A percentile compares a stretch with the other conserved stretches of the same genome.
Conservation (phyloP, 2,888 invertebrate species). For the Parnassius glacialis region DNA sequence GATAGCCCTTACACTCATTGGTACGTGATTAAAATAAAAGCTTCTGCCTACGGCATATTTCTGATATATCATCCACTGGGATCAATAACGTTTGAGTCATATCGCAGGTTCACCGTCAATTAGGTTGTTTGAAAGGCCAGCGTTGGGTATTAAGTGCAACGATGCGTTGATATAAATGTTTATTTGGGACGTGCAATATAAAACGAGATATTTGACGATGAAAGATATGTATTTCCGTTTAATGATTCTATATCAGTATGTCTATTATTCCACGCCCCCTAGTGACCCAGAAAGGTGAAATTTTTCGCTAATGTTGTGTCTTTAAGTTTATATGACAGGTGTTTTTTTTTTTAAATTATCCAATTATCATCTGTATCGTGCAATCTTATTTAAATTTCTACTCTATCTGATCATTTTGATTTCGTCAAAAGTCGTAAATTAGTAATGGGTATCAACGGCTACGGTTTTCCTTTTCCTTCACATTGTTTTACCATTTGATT, state of each 20-base stretch:
- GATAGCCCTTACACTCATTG: conserved; percentile 56
- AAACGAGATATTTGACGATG: not conserved
- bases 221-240: not conserved
- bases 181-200: not conserved
- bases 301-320: not conserved
- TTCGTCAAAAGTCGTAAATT: too few species aligned
- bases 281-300: conserved; percentile 39
- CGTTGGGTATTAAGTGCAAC: not conserved
- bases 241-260: conserved; percentile 15
- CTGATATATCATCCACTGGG: not conserved
- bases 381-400: too few species aligned
- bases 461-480: too few species aligned
- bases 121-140: conserved; percentile 1
- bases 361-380: not conserved
- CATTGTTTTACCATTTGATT: too few species aligned
- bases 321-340: not conserved
- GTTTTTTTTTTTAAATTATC: too few species aligned
- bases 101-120: conserved; percentile 1
- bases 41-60: not conserved
- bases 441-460: too few species aligned
- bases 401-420: too few species aligned
- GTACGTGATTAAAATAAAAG: conserved; percentile 43
- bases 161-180: not conserved
- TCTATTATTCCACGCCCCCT: conserved; percentile 31
- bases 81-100: conserved; percentile 10